Conservation (phyloP, 2,888 invertebrate species). For the Branchellion lobata region DNA sequence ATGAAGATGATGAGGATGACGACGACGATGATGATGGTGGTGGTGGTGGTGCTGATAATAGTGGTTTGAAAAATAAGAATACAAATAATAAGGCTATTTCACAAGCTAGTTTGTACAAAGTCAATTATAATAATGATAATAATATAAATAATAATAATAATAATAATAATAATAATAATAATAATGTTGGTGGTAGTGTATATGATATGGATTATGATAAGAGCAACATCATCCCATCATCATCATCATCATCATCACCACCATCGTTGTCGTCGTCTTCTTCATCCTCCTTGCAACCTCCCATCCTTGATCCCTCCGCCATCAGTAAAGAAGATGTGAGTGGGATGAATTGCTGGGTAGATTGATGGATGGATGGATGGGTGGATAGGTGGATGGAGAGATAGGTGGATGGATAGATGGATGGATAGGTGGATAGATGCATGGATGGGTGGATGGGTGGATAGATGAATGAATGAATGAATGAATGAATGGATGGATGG, state of each 20-base stretch:
- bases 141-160: neutral
- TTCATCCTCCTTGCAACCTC: too few species aligned
- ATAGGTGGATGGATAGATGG: neutral
- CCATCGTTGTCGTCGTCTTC: too few species aligned
- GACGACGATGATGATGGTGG: constrained; percentile 18
- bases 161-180: neutral
- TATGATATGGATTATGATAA: neutral
- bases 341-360: too few species aligned
- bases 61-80: too few species aligned
- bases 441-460: neutral
- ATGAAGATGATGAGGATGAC: constrained; percentile 7
- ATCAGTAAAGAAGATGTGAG: too few species aligned
- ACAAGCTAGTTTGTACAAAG: neutral
- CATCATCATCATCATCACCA: too few species aligned
- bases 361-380: too few species aligned
- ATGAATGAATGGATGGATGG: neutral
- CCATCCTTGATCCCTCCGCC: too few species aligned
- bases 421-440: neutral
- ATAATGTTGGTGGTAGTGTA: neutral
- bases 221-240: too few species aligned
- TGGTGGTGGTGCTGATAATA: too few species aligned
- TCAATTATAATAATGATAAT: neutral
- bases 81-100: neutral
- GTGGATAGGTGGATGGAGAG: neutral
- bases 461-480: too few species aligned